Evolutionary conservation across 1,140 invertebrate genomes (phyloP), one percentile per base, ranked within the genome.

Genomic region (Halictus rubicundus): DNA sequence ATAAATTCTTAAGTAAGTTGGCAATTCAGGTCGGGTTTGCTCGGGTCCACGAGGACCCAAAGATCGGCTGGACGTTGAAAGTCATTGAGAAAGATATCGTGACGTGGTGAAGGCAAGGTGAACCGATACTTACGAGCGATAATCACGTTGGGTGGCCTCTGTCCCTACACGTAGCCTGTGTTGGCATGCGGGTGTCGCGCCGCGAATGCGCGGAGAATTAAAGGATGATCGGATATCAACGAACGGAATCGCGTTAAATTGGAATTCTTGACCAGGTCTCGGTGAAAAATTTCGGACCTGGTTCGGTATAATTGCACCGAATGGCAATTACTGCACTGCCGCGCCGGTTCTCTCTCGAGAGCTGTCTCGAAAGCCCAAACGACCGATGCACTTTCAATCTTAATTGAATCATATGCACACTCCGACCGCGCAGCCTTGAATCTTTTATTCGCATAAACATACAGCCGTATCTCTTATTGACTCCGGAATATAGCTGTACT

Each of bases 131-230:
- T 49, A 25, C 25, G 61, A 59, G 74, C 76, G 64, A 84, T 82
- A 86, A 86, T 77, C 86, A 37, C 25, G 54, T 42, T 78, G 81
- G 84, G 79, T 84, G 84, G 84, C 72, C 81, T 65, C 46, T 23
- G 65, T 60, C 68, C 64, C 71, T 84, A 71, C 75, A 70, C 78
- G 54, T 59, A 59, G 64, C 46, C 49, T 68, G 32, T 59, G 60
- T 59, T 75, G 78, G 80, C 78, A 83, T 82, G 85, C 85, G 85
- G 82, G 80, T 84, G 80, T 82, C 78, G 68, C 74, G 68, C 69
- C 68, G 68, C 65, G 37, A 54, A 52, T 63, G 60, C 19, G 19
- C 32, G 25, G 60, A 19, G 42, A 66, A 49, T 49, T 25, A 66
- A 66, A 66, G 64, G 64, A 66, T 25, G 64, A 21, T 14, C 39